phyloP scores from a whole-genome alignment of 92 coral and sea anemone species.

The Montipora capitata region DNA sequence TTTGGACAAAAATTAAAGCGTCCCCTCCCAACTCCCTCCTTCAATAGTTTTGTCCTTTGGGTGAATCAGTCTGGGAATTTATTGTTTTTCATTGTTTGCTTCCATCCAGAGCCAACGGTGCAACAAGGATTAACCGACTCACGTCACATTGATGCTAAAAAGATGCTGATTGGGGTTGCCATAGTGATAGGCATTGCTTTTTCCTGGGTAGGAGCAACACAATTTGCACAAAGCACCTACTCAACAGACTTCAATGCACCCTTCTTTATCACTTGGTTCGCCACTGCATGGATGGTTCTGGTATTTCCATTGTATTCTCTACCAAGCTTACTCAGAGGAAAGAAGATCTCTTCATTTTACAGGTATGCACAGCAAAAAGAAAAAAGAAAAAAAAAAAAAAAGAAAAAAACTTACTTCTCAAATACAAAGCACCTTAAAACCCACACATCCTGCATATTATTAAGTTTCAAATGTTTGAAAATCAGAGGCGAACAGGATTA shows the following conservation, averaged over 20 bases:
- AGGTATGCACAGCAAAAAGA: conserved; percentile 41
- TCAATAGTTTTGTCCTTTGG: too few relatives aligned
- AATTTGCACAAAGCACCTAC: conserved; percentile 90
- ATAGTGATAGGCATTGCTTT: conserved; percentile 86
- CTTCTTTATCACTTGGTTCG: conserved; percentile 86
- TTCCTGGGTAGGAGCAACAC: conserved; percentile 92
- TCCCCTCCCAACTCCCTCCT: too few relatives aligned
- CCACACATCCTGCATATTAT: not conserved
- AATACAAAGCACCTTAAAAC: not conserved
- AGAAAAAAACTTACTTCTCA: not conserved
- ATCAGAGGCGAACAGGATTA: too few relatives aligned
- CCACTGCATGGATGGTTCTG: conserved; percentile 86
- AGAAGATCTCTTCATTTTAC: conserved; percentile 21
- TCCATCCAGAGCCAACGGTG: not conserved
- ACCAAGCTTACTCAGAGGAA: conserved; percentile 59
- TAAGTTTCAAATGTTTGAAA: not conserved
- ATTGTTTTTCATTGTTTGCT: not conserved
- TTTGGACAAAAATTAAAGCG: too few relatives aligned
- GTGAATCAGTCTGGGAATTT: not conserved
- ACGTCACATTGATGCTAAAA: conserved; percentile 15
- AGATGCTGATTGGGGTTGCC: conserved; percentile 75
- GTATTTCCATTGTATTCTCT: conserved; percentile 80
- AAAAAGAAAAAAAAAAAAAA: not conserved
- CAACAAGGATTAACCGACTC: not conserved
- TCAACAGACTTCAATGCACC: conserved; percentile 89